Base-by-base conservation (phyloP, 2,113 vertebrate species). In the Platysteira castanea region DNA sequence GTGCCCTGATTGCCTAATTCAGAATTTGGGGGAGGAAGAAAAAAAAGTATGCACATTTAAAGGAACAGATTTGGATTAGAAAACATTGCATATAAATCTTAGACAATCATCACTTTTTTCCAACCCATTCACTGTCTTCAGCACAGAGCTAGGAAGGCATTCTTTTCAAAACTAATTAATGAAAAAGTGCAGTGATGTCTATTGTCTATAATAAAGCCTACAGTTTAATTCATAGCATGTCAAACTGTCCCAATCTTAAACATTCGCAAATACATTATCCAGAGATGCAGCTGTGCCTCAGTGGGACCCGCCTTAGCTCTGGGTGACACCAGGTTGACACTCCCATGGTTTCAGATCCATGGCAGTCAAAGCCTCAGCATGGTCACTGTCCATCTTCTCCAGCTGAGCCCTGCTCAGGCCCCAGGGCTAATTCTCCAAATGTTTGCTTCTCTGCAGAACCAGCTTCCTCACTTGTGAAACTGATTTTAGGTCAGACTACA, bases 91-190 rank as follows among this genome's bases (percentile, higher is more conserved):
- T n/a, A 68, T 89, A 84, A 89, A 91, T 95, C 69, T 87, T 60
- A 41, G 63, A 31, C 50, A 71, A 64, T 95, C 79, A 35, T 67
- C 79, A 70, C 54, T 69, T 90, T 95, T 93, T 89, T 35, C 46
- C 56, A 88, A 47, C 8, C 44, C 73, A 60, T 87, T 91, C 87
- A 87, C 65, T 63, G 52, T 81, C 44, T 54, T 52, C 53, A 89
- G 64, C 74, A 42, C 65, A 89, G 74, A 84, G 24, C 60, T 87
- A 74, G 59, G 69, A 87, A 81, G 50, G 46, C 89, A 70, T 63
- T 86, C 31, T 67, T 89, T 92, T 89, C 68, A 59, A 92, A 92
- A 84, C 56, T 67, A 71, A 95, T 87, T 81, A 92, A 63, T 63
- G 52, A 46, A 92, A 84, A 84, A 81, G 27, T 63, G 22, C 41